phyloP scores from a whole-genome alignment of 2,888 invertebrate genomes.

The Asteroscopus sphinx region DNA sequence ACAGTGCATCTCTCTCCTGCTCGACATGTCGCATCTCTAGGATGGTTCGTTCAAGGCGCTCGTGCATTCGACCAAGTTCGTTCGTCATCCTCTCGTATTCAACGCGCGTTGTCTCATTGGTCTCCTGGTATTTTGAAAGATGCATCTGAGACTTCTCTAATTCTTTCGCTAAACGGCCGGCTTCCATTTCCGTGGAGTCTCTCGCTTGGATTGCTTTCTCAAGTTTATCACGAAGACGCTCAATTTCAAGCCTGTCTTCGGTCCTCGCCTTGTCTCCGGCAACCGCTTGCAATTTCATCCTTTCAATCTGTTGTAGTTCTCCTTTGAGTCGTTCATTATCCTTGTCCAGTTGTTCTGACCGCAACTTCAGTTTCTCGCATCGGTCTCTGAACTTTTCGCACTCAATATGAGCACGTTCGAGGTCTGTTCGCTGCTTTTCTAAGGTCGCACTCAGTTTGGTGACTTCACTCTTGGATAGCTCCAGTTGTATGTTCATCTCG shows the following conservation, averaged over 20 bases:
- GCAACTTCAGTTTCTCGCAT: slow-evolving; percentile 94
- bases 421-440: slow-evolving; percentile 94
- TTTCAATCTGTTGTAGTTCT: slow-evolving; percentile 92
- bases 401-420: slow-evolving; percentile 96
- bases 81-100: slow-evolving; percentile 96
- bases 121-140: slow-evolving; percentile 95
- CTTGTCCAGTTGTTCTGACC: slow-evolving; percentile 92
- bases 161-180: slow-evolving; percentile 95
- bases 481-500: slow-evolving; percentile 94
- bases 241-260: slow-evolving; percentile 94
- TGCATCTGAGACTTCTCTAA: slow-evolving; percentile 96
- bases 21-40: slow-evolving; percentile 92
- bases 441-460: slow-evolving; percentile 93
- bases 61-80: slow-evolving; percentile 95
- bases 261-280: slow-evolving; percentile 91
- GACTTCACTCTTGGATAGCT: slow-evolving; percentile 94
- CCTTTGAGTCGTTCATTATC: slow-evolving; percentile 87
- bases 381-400: slow-evolving; percentile 96
- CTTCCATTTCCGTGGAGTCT: slow-evolving; percentile 96
- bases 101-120: slow-evolving; percentile 94
- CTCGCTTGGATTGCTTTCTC: slow-evolving; percentile 95
- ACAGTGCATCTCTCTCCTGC: slow-evolving; percentile 93
- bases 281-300: slow-evolving; percentile 92
- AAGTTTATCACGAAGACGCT: slow-evolving; percentile 95
- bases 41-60: slow-evolving; percentile 93